These are phyloP conservation scores for Forpus xanthops DNA, from an alignment of 2,797 vertebrate species.

Conservation along the genomic window DNA sequence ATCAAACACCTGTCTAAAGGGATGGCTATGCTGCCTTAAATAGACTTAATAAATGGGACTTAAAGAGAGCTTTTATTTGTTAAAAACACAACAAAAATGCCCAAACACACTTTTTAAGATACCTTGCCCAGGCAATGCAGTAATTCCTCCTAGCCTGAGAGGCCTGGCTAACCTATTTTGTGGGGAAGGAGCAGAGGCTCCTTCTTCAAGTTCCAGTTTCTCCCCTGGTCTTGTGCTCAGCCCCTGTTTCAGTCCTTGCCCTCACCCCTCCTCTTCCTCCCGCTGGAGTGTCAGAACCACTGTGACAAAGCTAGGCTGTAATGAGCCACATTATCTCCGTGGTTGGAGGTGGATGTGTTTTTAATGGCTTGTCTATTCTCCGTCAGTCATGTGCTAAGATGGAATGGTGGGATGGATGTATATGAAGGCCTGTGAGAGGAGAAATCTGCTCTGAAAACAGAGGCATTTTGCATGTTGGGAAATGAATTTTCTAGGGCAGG, in stretches of 20 bases:
- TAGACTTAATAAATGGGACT: not conserved
- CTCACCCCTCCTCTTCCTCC: constrained; percentile 58
- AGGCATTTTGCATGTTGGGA: not conserved
- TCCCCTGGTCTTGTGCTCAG: not conserved
- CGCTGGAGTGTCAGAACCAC: constrained; percentile 68
- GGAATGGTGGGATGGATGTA: constrained; percentile 32
- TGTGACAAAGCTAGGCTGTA: constrained; percentile 72
- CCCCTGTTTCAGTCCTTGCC: not conserved
- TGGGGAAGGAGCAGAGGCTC: constrained; percentile 48
- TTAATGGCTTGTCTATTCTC: constrained; percentile 77
- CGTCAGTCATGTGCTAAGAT: constrained; percentile 74
- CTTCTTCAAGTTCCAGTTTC: constrained; percentile 16
- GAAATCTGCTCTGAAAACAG: not conserved
- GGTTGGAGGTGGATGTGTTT: constrained; percentile 76
- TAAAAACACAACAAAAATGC: not conserved
- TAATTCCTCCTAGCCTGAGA: constrained; percentile 30
- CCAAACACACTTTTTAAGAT: accelerated
- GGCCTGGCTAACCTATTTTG: constrained; percentile 60
- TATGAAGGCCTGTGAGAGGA: constrained; percentile 9
- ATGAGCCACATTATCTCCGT: constrained; percentile 73
- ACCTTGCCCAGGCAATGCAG: not conserved
- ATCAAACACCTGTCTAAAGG: not conserved
- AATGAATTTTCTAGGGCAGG: not conserved
- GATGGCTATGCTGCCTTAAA: not conserved
- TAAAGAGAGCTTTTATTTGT: not conserved